Conservation (phyloP, 2,797 vertebrate genomes). For the Chelidonichthys spinosus region DNA sequence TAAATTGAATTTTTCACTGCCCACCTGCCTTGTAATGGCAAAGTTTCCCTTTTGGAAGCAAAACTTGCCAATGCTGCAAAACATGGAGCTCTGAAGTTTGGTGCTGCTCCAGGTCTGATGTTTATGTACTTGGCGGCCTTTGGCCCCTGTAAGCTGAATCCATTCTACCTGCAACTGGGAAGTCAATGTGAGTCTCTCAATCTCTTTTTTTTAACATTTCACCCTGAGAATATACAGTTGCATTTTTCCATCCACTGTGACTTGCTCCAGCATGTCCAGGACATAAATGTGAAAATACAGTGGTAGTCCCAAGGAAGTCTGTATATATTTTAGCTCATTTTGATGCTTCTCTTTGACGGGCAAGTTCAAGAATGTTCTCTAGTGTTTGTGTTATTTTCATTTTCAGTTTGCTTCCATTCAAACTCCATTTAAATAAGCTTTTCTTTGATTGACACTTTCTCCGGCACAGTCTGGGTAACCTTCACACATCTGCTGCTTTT, state of each 20-base stretch:
- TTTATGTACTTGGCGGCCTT: constrained; percentile 54
- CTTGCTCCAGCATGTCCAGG: background rate
- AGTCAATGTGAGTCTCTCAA: constrained; percentile 43
- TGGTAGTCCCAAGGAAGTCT: background rate
- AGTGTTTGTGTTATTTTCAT: constrained; percentile 7
- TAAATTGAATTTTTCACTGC: constrained; percentile 72
- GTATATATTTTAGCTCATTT: constrained; percentile 13
- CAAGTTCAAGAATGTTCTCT: constrained; percentile 14
- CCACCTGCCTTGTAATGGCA: constrained; percentile 67
- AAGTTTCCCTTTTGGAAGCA: constrained; percentile 64
- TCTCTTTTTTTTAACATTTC: constrained; percentile 53
- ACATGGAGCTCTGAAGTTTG: constrained; percentile 51
- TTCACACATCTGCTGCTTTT: constrained; percentile 48
- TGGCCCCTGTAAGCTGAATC: constrained; percentile 43
- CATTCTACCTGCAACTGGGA: constrained; percentile 51
- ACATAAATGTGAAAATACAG: constrained; percentile 17
- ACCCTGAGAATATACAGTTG: constrained; percentile 21
- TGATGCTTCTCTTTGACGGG: background rate
- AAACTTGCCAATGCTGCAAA: constrained; percentile 60
- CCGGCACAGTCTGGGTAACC: background rate
- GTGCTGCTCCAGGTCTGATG: constrained; percentile 62
- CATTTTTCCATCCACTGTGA: constrained; percentile 32
- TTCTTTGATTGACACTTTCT: constrained; percentile 25
- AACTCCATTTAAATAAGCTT: constrained; percentile 13
- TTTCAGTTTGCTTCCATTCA: constrained; percentile 8